Percentiles rank a stretch among this genome's conserved stretches.
Evolutionary conservation across 2,888 invertebrate species (phyloP).

Genomic region (Harpalus rufipes): DNA sequence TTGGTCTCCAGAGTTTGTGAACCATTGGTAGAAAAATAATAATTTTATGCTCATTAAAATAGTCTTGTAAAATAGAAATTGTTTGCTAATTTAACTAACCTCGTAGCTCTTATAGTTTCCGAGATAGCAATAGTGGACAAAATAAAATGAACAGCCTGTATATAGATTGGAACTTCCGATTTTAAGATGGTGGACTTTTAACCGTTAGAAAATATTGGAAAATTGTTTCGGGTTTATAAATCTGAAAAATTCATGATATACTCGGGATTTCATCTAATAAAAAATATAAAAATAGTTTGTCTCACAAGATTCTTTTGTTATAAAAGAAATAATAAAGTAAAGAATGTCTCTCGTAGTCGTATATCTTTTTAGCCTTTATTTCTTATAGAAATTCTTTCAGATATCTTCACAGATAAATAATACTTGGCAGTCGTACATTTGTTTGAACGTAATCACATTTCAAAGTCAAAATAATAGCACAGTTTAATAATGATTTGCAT

Average conservation of each 20-base stretch:
- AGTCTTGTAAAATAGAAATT: too few relatives aligned
- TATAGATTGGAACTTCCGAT: too few relatives aligned
- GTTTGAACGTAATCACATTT: background rate
- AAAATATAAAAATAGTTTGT: slow-evolving; percentile 7
- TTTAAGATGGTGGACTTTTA: too few relatives aligned
- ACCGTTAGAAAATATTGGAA: too few relatives aligned
- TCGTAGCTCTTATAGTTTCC: too few relatives aligned
- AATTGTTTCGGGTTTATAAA: too few relatives aligned
- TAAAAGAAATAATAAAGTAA: slow-evolving; percentile 25
- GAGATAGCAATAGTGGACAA: too few relatives aligned
- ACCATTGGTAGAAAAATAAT: too few relatives aligned
- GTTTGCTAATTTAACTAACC: too few relatives aligned
- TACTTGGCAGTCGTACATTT: background rate
- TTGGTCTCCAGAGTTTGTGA: too few relatives aligned
- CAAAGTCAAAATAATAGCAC: background rate
- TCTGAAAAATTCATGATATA: background rate
- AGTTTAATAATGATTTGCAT: background rate
- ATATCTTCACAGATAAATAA: background rate
- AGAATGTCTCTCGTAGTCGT: background rate
- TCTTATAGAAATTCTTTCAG: background rate
- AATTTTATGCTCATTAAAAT: too few relatives aligned
- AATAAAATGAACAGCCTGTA: too few relatives aligned
- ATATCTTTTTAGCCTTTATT: background rate
- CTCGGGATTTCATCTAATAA: background rate
- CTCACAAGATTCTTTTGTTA: slow-evolving; percentile 3